Conservation (phyloP, 2,113 vertebrate genomes). For the Sorex araneus region DNA sequence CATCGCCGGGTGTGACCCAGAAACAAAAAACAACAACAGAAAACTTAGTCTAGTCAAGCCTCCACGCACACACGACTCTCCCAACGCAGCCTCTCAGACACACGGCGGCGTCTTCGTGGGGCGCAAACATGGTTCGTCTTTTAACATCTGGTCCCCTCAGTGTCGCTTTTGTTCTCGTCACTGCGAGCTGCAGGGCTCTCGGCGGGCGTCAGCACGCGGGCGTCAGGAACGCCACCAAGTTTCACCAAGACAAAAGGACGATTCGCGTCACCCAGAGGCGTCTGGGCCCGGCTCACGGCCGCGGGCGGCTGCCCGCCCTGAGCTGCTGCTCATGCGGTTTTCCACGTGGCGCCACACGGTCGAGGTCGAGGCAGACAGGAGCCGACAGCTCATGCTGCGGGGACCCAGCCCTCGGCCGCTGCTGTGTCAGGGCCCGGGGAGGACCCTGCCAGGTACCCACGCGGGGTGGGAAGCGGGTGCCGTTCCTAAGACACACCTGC, state of each 20-base stretch:
- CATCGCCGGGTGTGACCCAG: too few relatives aligned
- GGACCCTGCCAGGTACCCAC: neutral
- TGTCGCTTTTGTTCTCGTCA: neutral
- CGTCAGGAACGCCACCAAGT: neutral
- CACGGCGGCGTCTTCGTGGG: fast-evolving
- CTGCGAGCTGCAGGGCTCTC: too few relatives aligned
- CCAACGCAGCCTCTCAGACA: neutral
- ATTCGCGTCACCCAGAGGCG: neutral
- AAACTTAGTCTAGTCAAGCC: neutral
- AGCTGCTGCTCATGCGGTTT: neutral
- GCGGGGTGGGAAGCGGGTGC: too few relatives aligned
- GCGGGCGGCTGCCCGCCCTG: neutral
- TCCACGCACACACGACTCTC: too few relatives aligned
- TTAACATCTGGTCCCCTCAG: neutral
- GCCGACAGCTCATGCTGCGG: neutral
- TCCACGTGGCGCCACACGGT: neutral
- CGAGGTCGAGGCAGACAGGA: neutral
- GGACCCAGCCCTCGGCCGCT: neutral
- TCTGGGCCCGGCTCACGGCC: neutral
- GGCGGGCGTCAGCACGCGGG: neutral
- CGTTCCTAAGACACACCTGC: too few relatives aligned
- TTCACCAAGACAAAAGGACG: neutral
- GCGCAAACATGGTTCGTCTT: neutral
- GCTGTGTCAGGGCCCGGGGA: neutral
- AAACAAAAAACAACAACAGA: neutral